A percentile compares a stretch with the other conserved stretches of the same genome.
Evolutionary conservation across 30 jellyfish, hydroid and myxozoan species (phyloP).

Genomic region (Clytia hemisphaerica): DNA sequence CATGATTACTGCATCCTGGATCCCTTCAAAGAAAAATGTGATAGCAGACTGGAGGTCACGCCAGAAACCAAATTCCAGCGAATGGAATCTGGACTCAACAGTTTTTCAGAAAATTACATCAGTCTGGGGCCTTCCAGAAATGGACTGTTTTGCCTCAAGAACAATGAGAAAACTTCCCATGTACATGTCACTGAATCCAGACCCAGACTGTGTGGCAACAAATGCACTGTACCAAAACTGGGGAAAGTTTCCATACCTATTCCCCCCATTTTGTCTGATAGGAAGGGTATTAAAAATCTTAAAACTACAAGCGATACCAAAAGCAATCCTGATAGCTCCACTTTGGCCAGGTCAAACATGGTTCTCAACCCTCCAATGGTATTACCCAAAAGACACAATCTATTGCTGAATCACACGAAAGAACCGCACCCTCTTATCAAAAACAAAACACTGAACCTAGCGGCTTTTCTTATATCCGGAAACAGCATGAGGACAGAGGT

Average conservation of each 20-base stretch:
- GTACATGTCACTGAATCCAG: conserved; percentile 16
- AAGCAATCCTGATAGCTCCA: conserved; percentile 4
- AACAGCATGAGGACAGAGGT: conserved; percentile 20
- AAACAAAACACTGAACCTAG: conserved; percentile 19
- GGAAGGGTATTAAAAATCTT: conserved; percentile 15
- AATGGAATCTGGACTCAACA: conserved; percentile 32
- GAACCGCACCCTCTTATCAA: conserved; percentile 18
- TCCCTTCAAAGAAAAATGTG: conserved; percentile 10
- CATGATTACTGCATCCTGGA: conserved; percentile 18
- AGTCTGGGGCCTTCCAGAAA: conserved; percentile 23
- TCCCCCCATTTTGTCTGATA: conserved; percentile 29
- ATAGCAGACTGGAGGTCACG: conserved; percentile 26
- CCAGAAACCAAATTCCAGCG: conserved; percentile 27
- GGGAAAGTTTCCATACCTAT: conserved; percentile 7
- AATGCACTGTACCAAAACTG: conserved; percentile 36
- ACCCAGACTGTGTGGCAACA: too few species aligned
- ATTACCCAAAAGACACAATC: background rate
- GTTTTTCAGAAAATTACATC: too few species aligned
- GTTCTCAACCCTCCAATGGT: background rate
- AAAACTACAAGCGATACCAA: background rate
- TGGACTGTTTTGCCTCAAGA: conserved; percentile 30
- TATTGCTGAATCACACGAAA: conserved; percentile 1
- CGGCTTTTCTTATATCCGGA: conserved; percentile 33
- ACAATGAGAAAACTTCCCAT: conserved; percentile 10
- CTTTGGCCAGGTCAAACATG: conserved; percentile 9